Percentiles rank a stretch among this genome's conserved stretches.
phyloP scores from a whole-genome alignment of 2,888 invertebrate genomes.

The Drosophila recens region DNA sequence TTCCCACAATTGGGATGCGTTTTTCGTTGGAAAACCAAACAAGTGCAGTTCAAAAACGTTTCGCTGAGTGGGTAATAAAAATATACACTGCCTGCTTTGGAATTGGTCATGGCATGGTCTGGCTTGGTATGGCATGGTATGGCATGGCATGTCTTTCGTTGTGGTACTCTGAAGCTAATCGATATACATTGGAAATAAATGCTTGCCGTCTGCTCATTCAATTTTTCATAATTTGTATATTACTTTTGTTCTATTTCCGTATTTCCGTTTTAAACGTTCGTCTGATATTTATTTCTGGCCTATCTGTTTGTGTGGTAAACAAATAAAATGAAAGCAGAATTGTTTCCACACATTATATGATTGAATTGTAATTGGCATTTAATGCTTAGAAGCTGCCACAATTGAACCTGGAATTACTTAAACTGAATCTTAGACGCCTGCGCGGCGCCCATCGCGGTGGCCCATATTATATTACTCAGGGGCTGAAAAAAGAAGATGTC shows the following conservation, averaged over 20 bases:
- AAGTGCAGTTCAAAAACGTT: slow-evolving; percentile 37
- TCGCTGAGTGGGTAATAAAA: slow-evolving; percentile 55
- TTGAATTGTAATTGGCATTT: slow-evolving; percentile 4
- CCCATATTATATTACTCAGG: slow-evolving; percentile 37
- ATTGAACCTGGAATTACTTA: slow-evolving; percentile 36
- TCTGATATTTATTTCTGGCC: slow-evolving; percentile 38
- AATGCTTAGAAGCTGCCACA: neutral
- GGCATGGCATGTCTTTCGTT: slow-evolving; percentile 15
- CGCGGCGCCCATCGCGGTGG: slow-evolving; percentile 56
- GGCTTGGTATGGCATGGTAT: neutral
- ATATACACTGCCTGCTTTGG: slow-evolving; percentile 29
- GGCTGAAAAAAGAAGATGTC: slow-evolving; percentile 13
- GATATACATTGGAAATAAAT: slow-evolving; percentile 46
- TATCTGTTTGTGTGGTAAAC: slow-evolving; percentile 22
- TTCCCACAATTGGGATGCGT: slow-evolving; percentile 56
- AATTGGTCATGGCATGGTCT: neutral
- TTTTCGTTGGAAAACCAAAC: slow-evolving; percentile 30
- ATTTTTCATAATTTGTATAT: slow-evolving; percentile 54
- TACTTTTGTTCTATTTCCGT: slow-evolving; percentile 50
- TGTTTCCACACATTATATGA: slow-evolving; percentile 9
- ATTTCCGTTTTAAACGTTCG: slow-evolving; percentile 48
- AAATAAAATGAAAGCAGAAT: slow-evolving; percentile 23
- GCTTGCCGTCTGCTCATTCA: slow-evolving; percentile 9
- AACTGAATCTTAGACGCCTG: slow-evolving; percentile 27
- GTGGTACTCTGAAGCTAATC: slow-evolving; percentile 41